Percentiles rank a stretch among this genome's conserved stretches.
Conservation (phyloP, 2,888 invertebrate species). For the Acholoe squamosa region DNA sequence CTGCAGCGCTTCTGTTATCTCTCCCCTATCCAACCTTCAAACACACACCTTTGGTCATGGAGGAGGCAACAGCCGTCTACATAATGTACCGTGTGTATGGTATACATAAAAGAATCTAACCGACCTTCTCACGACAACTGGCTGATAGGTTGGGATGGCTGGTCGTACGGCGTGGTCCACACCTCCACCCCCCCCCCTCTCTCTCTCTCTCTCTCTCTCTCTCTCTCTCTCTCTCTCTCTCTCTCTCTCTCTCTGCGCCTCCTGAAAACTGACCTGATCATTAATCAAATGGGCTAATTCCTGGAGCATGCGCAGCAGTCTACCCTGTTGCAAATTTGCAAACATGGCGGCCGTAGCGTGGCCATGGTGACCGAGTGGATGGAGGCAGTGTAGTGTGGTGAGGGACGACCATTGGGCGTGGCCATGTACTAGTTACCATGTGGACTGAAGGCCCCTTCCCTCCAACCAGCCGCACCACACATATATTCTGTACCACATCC, state of each 20-base stretch:
- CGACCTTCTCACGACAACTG: neutral
- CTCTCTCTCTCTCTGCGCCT: too few relatives aligned
- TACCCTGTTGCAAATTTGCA: conserved; percentile 55
- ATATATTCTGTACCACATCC: neutral
- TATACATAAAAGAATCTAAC: neutral
- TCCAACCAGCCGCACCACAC: neutral
- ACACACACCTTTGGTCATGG: neutral
- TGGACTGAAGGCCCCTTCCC: neutral
- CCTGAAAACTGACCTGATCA: conserved; percentile 10
- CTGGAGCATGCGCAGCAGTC: conserved; percentile 23
- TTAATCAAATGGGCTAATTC: conserved; percentile 57
- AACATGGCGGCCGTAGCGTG: conserved; percentile 55
- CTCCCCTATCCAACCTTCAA: neutral
- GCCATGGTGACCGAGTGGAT: neutral
- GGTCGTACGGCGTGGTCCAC: neutral
- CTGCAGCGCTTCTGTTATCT: neutral
- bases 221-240: neutral
- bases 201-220: neutral
- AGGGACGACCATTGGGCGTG: neutral
- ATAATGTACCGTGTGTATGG: neutral
- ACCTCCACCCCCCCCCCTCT: neutral
- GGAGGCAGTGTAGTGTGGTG: neutral
- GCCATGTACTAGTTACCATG: neutral
- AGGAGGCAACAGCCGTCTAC: neutral
- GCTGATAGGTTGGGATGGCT: neutral